These are phyloP conservation scores for Sebastes flavidus DNA, from an alignment of 2,797 vertebrate species.

Conservation along the genomic window DNA sequence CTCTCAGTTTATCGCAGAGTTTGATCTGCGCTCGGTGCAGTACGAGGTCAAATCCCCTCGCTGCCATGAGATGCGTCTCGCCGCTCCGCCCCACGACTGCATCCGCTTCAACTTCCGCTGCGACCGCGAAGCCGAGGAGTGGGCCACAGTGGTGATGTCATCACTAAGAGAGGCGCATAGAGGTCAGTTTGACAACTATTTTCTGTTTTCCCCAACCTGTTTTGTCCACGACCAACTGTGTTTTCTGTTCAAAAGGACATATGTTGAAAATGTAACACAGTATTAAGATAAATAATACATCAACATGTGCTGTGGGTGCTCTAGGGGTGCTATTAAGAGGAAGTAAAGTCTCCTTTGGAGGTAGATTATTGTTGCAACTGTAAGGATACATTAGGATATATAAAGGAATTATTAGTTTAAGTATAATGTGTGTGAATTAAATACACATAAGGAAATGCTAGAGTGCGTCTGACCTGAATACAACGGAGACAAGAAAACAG, in stretches of 20 bases:
- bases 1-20: conserved; percentile 85
- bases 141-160: conserved; percentile 90
- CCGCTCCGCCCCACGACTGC: conserved; percentile 80
- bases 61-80: conserved; percentile 86
- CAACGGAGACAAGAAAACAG: background rate
- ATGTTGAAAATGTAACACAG: background rate
- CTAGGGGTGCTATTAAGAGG: background rate
- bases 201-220: background rate
- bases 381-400: background rate
- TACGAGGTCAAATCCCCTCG: conserved; percentile 84
- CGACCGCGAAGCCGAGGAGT: conserved; percentile 90
- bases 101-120: conserved; percentile 88
- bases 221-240: background rate
- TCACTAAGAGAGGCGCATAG: conserved; percentile 87
- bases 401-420: background rate
- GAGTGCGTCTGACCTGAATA: background rate
- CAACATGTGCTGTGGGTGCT: no score
- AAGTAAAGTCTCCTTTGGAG: background rate
- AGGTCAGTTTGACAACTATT: conserved; percentile 72
- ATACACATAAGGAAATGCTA: background rate
- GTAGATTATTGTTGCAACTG: background rate
- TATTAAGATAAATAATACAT: background rate
- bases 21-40: conserved; percentile 85
- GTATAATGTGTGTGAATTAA: background rate
- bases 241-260: background rate